phyloP scores from a whole-genome alignment of 1,140 invertebrate genomes.

The Rhyzopertha dominica region DNA sequence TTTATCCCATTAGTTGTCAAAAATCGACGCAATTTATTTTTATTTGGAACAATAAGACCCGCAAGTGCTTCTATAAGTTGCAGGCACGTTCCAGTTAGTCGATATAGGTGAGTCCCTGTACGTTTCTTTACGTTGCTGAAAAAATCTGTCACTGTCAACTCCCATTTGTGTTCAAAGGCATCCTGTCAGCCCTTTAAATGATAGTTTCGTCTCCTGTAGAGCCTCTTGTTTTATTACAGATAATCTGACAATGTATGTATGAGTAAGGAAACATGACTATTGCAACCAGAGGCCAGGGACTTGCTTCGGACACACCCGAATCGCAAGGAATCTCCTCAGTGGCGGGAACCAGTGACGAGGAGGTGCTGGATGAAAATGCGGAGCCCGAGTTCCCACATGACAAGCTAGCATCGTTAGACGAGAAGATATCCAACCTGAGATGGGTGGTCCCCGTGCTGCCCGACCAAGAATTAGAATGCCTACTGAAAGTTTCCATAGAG shows the following conservation, averaged over 20 bases:
- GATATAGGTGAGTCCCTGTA: no score
- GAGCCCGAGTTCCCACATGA: conserved; percentile 79
- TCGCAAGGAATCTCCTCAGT: conserved; percentile 49
- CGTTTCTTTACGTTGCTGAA: no score
- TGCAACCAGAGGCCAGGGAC: conserved; percentile 57
- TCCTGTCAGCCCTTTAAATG: neutral
- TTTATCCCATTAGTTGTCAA: conserved; percentile 36
- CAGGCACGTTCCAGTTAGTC: no score
- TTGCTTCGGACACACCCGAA: conserved; percentile 54
- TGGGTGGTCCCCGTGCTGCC: conserved; percentile 97
- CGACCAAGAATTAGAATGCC: conserved; percentile 89
- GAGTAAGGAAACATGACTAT: conserved; percentile 52
- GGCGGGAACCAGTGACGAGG: conserved; percentile 47
- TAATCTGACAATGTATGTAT: conserved; percentile 33
- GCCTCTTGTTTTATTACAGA: neutral
- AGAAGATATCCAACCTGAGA: conserved; percentile 89
- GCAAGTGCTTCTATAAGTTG: no score
- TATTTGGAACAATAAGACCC: no score
- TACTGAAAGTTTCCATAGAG: conserved; percentile 85
- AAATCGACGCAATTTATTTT: conserved; percentile 23
- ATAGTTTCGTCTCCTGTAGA: neutral
- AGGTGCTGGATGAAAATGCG: conserved; percentile 47
- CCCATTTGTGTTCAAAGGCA: no score
- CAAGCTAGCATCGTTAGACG: conserved; percentile 83
- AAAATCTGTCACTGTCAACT: no score